Base-by-base conservation (phyloP, 2,797 vertebrate species). In the Gymnodraco acuticeps region DNA sequence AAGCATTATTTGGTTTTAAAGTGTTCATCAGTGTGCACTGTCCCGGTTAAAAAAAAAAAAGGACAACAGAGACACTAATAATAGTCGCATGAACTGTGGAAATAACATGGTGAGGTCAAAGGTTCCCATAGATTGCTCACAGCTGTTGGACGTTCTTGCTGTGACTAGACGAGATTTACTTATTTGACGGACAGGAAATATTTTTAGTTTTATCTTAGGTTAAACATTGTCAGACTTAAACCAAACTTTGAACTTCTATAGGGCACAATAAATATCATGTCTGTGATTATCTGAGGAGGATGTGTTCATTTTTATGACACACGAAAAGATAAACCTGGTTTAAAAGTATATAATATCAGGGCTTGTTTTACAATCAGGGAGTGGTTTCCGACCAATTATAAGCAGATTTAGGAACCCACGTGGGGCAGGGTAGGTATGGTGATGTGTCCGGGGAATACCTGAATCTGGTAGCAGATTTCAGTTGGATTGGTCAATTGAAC, bases 181-280 rank as follows among this genome's bases (percentile, higher is more conserved):
- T 41, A 59, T 5, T 47, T 13, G 8, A 75, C 43, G 42, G 3
- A 50, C n/a, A 1, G 17, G 16, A 72, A 38, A 12, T 14, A 27
- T 27, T 4, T 3, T 27, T 27, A 27, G 23, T 19, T 75, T 62
- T 33, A 52, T 17, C 5, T 15, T 54, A 0, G 19, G 23, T 87
- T 78, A 87, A 87, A 75, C 51, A 82, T 82, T 87, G 45, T 59
- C 58, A 75, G 66, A 59, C 61, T 27, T 31, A 59, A 55, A 68
- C 73, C 38, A 84, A 82, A 87, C 89, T 88, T 92, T 91, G 79
- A 19, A 87, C 81, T 10, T 4, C 15, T 14, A 2, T 20, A 8
- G 10, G 1, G 53, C n/a, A 64, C 3, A 19, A 15, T 56, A 46
- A 5, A 23, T 14, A 7, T 58, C 2, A 3, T 48, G 19, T 14